Conservation (phyloP, 2,113 vertebrate genomes). For the Tichodroma muraria region DNA sequence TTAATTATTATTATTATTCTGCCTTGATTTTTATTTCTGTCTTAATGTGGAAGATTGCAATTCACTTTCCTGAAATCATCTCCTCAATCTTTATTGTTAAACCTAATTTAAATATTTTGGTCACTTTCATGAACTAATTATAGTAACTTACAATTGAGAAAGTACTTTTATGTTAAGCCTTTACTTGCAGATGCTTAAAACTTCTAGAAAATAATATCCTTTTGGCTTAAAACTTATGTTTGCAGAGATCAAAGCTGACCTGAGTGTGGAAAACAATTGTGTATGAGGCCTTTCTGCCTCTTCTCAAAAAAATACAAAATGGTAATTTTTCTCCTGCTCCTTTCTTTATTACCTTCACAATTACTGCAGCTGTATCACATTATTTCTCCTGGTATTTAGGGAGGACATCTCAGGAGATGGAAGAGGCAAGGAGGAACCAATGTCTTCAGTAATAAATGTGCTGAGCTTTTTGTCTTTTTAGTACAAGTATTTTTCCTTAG, state of each 20-base stretch:
- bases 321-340: background rate
- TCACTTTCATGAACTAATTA: slow-evolving; percentile 22
- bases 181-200: background rate
- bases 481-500: background rate
- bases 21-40: background rate
- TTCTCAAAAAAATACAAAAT: background rate
- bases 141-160: background rate
- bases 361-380: background rate
- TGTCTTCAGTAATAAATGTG: background rate
- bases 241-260: background rate
- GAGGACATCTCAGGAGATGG: background rate
- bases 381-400: background rate
- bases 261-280: background rate
- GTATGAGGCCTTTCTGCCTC: background rate
- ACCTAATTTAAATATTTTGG: slow-evolving; percentile 34
- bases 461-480: background rate
- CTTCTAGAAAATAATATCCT: background rate
- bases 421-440: background rate
- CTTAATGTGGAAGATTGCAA: background rate
- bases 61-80: background rate
- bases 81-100: slow-evolving; percentile 27
- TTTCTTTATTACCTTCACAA: background rate
- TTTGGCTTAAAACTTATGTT: background rate
- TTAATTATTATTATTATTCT: background rate
- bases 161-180: background rate